Evolutionary conservation across 2,113 vertebrate genomes (phyloP).

Genomic region (Corythornis madagascariensis): DNA sequence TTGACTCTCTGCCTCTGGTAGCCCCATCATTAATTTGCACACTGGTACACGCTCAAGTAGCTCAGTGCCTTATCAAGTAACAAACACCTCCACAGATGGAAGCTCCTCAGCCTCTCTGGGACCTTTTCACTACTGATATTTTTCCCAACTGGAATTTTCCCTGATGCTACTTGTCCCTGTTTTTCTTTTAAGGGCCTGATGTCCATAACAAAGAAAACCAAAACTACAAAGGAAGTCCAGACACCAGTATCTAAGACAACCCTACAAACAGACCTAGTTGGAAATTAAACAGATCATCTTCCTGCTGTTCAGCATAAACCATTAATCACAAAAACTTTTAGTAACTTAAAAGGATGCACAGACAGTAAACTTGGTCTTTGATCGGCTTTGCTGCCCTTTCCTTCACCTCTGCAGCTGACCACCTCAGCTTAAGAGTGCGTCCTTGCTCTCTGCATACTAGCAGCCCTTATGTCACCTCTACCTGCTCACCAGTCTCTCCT

Average conservation of each 20-base stretch:
- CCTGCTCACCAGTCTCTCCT: accelerated
- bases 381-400: background rate
- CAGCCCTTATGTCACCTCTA: background rate
- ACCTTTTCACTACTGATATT: too few relatives aligned
- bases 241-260: background rate
- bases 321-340: background rate
- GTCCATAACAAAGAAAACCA: background rate
- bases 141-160: background rate
- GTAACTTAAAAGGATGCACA: background rate
- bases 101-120: background rate
- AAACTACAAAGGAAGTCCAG: background rate
- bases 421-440: background rate
- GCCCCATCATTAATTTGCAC: background rate
- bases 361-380: background rate
- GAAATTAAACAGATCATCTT: background rate
- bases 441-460: background rate
- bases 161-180: background rate
- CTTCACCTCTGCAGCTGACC: background rate
- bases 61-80: background rate
- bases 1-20: background rate
- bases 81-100: background rate
- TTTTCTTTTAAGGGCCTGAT: background rate
- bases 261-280: background rate
- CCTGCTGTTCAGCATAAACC: background rate
- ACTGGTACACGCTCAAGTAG: background rate